Base-by-base conservation (phyloP, 2,113 vertebrate genomes). In the Zosterops borbonicus region DNA sequence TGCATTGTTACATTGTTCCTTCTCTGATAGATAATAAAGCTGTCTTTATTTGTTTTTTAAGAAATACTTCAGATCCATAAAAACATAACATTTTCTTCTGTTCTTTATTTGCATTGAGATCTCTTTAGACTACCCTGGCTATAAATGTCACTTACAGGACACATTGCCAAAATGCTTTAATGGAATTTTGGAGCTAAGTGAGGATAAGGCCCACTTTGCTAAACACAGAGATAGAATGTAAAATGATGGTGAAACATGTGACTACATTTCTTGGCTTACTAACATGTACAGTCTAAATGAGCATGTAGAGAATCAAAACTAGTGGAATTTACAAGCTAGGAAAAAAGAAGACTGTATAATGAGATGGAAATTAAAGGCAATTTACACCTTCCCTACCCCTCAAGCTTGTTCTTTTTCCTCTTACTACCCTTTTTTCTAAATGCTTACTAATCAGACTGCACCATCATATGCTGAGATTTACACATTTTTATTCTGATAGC, bases 41-140 rank as follows among this genome's bases (percentile, higher is more conserved):
- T 92, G 60, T 50, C 49, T 83, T 88, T 85, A 60, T 95, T 92
- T 92, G 69, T 93, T 92, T 93, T 70, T 92, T 25, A 88, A 94
- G 29, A 90, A 93, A 92, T 89, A 83, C 35, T 88, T 91, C 74
- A 74, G 33, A 74, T 88, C 78, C 77, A 39, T 80, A 83, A 86
- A 94, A 95, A 46, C 19, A 47, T 67, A 84, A 25, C 27, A 44
- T 27, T 81, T 90, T 80, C 37, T 80, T 85, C 33, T 82, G 22
- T 91, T 93, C 39, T 92, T 90, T 90, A 90, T 96, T 85, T 89
- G 39, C n/a, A 35, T 60, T 84, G 83, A 75, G 42, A 62, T 90
- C 52, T n/a, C 62, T 94, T 95, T 92, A 82, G 11, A 44, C 44
- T 86, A 80, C 44, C 10, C 25, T 71, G 60, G 60, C 59, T 56